These are phyloP conservation scores for Syrmaticus mikado DNA, from an alignment of 2,113 vertebrate genomes.

Conservation along the genomic window DNA sequence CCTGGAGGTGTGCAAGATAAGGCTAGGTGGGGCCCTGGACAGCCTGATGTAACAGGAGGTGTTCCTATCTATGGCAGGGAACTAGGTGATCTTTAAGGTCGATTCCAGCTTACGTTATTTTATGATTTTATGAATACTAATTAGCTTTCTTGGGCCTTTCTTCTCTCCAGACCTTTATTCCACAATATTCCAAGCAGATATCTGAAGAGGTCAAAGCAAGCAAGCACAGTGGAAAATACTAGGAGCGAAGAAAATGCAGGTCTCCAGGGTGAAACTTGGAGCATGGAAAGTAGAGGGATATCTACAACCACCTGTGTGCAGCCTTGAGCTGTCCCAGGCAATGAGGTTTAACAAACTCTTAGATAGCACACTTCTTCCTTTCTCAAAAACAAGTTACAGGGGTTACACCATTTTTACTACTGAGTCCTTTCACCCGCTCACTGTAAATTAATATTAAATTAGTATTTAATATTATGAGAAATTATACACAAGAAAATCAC, in stretches of 20 bases:
- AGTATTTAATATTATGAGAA: neutral
- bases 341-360: neutral
- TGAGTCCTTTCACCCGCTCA: neutral
- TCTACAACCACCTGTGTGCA: neutral
- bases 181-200: neutral
- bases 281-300: neutral
- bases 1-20: neutral
- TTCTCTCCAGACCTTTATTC: neutral
- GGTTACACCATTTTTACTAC: neutral
- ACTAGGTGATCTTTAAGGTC: neutral
- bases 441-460: neutral
- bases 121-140: neutral
- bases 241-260: fast-evolving
- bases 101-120: neutral
- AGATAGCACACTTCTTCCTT: neutral
- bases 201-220: neutral
- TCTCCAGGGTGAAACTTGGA: neutral
- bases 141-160: neutral
- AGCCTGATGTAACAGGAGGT: neutral
- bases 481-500: neutral
- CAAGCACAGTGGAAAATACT: neutral
- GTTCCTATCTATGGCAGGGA: neutral
- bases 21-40: neutral
- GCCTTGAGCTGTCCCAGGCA: neutral
- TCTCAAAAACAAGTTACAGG: neutral